Evolutionary conservation across 1,140 invertebrate genomes (phyloP), one percentile per base, ranked within the genome.

Genomic region (Apis laboriosa): DNA sequence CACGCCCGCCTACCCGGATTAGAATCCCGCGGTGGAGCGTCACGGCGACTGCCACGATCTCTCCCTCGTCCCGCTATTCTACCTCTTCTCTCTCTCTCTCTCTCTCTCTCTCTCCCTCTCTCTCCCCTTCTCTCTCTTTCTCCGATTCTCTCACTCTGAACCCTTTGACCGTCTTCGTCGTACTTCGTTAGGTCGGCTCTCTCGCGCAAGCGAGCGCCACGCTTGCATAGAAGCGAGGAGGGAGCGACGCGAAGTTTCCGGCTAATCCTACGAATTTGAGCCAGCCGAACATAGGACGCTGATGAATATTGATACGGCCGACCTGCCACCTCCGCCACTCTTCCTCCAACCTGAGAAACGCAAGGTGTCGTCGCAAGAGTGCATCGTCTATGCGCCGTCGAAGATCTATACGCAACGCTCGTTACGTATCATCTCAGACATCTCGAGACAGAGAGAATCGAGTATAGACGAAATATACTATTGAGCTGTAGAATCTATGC

Each of bases 241-340:
- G 90, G 91, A 91, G 85, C 73, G 80, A 88, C 90, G 90, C 87
- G 92, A 93, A 93, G 92, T 93, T 94, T 92, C 91, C 74, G 87
- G 91, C 90, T 94, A 94, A 94, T 94, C 93, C 93, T 86, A 79
- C 88, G 92, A 93, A 94, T 94, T 93, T 92, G 91, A 93, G 91
- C 92, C 92, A 91, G 76, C 90, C 89, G 93, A 94, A 94, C 93
- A 94, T 93, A 94, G 93, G 92, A 94, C 87, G 89, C 90, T 94
- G 93, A 94, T 94, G 93, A 94, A 94, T 94, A 94, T 94, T 94
- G 93, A 94, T 94, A 94, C 83, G 80, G 56, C 83, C 81, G 87
- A 89, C 73, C 77, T 74, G 19, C 21, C 79, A 55, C 64, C 56
- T 56, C 73, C 82, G 80, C 58, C 83, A 24, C 28, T 43, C 68